Base-by-base conservation (phyloP, 2,888 invertebrate genomes). In the Dynastes tityus region DNA sequence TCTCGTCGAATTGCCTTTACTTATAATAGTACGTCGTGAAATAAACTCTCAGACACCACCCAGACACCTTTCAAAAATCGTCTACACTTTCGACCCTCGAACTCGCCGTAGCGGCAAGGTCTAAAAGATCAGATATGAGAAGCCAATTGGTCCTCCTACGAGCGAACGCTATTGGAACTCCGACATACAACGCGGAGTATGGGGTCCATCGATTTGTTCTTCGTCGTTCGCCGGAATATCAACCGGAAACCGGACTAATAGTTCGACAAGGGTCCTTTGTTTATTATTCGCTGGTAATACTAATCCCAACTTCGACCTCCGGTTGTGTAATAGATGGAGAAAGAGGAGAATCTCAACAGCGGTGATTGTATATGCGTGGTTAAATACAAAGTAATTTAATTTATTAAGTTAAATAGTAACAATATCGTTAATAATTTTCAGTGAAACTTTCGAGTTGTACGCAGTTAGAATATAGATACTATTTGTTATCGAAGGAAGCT, bases 221-320 rank as follows among this genome's bases (percentile, higher is more conserved):
- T 27, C 61, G 9, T 61, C 61, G 22, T 61, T 27, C 61, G 61
- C 61, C 61, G 61, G n/a, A 61, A 61, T 61, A 61, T 61, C 61
- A 61, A 61, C 29, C 61, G 27, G 65, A 65, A 65, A 65, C 65
- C 40, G 65, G 40, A 40, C 65, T 65, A 65, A 65, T 65, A 65
- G 65, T 65, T 65, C 65, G 65, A 32, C 27, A 32, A 40, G 65
- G 65, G 37, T 37, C n/a, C 65, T 65, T 65, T 65, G 65, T 65
- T 65, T 65, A 65, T 65, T 65, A 37, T 65, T 65, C 65, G 32
- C 13, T 40, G n/a, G 65, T 37, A 65, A 65, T 65, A 65, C 40
- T 65, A 65, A 65, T 65, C 65, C 37, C 6, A 61, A 61, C 27
- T 61, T 61, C 22, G 29, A 61, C 22, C 29, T 61, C 27, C 27